These are phyloP conservation scores for Caenorhabditis brenneri DNA, from an alignment of 1,140 invertebrate genomes.

Conservation along the genomic window DNA sequence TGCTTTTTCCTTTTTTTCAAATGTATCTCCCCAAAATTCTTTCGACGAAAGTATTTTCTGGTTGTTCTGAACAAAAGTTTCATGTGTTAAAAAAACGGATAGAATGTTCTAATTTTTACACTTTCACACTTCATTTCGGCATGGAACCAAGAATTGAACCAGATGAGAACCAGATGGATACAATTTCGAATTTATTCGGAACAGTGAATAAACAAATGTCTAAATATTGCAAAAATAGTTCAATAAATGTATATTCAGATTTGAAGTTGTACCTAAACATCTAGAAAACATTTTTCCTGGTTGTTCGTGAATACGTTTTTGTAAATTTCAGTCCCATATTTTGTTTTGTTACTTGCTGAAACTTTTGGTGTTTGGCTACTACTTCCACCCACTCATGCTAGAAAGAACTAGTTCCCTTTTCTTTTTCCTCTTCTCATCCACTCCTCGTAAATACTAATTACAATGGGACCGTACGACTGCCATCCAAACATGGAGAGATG, in stretches of 20 bases:
- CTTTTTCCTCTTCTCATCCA: background rate
- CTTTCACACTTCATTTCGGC: background rate
- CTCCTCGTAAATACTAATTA: conserved; percentile 29
- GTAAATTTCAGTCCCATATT: background rate
- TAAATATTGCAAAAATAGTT: too few relatives aligned
- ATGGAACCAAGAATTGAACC: background rate
- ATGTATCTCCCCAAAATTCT: background rate
- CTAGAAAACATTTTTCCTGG: too few relatives aligned
- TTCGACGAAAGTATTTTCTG: background rate
- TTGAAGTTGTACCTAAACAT: too few relatives aligned
- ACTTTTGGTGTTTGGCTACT: background rate
- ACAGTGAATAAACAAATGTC: background rate
- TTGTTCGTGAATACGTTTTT: background rate
- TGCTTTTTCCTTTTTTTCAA: background rate
- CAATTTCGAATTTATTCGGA: background rate
- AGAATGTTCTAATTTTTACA: background rate
- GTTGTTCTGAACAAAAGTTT: background rate
- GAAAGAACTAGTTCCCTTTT: background rate
- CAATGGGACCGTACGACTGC: background rate
- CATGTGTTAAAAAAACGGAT: background rate
- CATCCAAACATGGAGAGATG: conserved; percentile 15
- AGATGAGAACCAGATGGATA: background rate
- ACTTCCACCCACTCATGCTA: background rate
- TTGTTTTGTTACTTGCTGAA: background rate
- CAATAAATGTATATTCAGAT: too few relatives aligned